A percentile compares a stretch with the other conserved stretches of the same genome.
Evolutionary conservation across 2,113 vertebrate species (phyloP).

Genomic region (Cygnus buccinator): DNA sequence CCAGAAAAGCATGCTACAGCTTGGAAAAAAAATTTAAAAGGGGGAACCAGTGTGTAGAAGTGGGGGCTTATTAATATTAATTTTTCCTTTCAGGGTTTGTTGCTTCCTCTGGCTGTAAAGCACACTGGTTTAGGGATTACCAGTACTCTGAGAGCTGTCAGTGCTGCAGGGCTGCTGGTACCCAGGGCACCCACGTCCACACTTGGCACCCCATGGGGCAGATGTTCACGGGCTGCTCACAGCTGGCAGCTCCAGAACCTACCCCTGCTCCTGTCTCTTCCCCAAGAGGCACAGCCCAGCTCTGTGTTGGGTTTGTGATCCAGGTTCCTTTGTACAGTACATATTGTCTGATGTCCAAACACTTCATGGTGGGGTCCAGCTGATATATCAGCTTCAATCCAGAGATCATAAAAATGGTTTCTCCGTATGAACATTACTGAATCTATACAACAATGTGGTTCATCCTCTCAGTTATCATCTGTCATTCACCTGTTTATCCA

Average conservation of each 20-base stretch:
- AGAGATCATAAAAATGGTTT: background rate
- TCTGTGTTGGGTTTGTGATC: background rate
- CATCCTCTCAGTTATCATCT: background rate
- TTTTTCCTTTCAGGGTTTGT: background rate
- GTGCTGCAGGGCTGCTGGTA: background rate
- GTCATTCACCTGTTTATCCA: background rate
- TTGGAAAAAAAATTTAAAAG: background rate
- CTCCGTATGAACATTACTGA: background rate
- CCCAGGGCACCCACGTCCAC: accelerated
- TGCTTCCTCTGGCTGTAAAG: background rate
- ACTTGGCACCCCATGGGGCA: accelerated
- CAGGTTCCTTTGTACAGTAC: background rate
- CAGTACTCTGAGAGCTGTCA: background rate
- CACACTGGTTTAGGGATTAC: background rate
- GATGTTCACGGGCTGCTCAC: background rate
- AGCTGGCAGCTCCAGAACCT: background rate
- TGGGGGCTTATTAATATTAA: background rate
- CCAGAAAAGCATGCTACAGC: background rate
- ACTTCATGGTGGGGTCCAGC: background rate
- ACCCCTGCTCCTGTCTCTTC: background rate
- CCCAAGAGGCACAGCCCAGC: background rate
- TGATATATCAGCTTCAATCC: background rate
- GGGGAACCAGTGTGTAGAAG: background rate
- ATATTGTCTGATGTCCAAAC: background rate
- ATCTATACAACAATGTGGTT: background rate